Percentiles rank a stretch among this genome's conserved stretches.
Evolutionary conservation across 2,888 invertebrate genomes (phyloP).

Genomic region (Ctenicera cuprea): DNA sequence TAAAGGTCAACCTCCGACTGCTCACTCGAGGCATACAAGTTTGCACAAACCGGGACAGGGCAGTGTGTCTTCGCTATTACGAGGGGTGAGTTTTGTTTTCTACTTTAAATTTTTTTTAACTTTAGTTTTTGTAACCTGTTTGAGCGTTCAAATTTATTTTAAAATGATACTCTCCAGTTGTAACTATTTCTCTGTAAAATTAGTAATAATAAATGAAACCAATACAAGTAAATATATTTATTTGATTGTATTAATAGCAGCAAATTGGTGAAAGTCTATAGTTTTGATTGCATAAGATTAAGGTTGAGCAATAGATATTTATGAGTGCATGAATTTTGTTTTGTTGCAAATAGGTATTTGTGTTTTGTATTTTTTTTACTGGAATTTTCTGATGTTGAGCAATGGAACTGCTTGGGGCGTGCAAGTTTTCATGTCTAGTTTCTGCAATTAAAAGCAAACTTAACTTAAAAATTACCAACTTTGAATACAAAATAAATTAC

Average conservation of each 20-base stretch:
- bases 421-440: too few species aligned
- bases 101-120: background rate
- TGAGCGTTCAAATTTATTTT: too few species aligned
- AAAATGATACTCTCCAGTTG: too few species aligned
- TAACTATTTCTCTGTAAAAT: too few species aligned
- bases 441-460: too few species aligned
- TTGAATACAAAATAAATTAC: too few species aligned
- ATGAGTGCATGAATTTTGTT: slow-evolving; percentile 29
- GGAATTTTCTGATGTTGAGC: background rate
- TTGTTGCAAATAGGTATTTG: background rate
- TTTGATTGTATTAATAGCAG: slow-evolving; percentile 9
- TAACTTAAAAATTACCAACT: too few species aligned
- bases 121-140: background rate
- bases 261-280: slow-evolving; percentile 34
- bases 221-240: slow-evolving; percentile 10
- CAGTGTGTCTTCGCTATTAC: slow-evolving; percentile 71
- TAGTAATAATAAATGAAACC: background rate
- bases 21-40: slow-evolving; percentile 63
- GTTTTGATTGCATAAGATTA: slow-evolving; percentile 16
- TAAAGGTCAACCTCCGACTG: slow-evolving; percentile 71
- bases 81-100: slow-evolving; percentile 68
- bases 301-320: slow-evolving; percentile 20
- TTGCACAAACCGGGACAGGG: slow-evolving; percentile 65
- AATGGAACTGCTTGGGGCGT: too few species aligned
- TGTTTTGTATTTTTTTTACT: slow-evolving; percentile 10